Conservation (phyloP, 2,797 vertebrate species). For the Hydrocynus forskahlii region DNA sequence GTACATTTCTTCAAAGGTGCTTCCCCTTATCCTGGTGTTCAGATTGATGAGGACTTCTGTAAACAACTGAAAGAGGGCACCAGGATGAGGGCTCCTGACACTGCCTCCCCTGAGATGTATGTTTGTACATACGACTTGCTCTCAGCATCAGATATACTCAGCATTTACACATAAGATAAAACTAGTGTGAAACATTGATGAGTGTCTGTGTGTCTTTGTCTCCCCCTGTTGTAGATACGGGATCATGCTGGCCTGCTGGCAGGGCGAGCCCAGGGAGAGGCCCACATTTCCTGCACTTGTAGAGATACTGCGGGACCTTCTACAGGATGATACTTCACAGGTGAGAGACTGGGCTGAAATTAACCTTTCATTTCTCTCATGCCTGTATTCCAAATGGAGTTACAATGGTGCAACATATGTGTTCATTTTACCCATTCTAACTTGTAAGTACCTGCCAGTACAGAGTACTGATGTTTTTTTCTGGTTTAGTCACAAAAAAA, state of each 20-base stretch:
- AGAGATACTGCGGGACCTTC: constrained; percentile 92
- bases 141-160: neutral
- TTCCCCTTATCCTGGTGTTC: constrained; percentile 95
- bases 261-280: constrained; percentile 91
- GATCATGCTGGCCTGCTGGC: constrained; percentile 98
- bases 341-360: constrained; percentile 70
- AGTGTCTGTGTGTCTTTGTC: constrained; percentile 36
- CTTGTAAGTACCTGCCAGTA: neutral
- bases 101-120: constrained; percentile 95
- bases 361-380: neutral
- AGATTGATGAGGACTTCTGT: constrained; percentile 98
- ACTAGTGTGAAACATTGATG: neutral
- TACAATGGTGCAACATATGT: neutral
- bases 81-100: constrained; percentile 94
- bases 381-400: neutral
- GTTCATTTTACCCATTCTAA: neutral
- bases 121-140: constrained; percentile 37
- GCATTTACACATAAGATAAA: neutral
- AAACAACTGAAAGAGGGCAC: constrained; percentile 91
- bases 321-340: constrained; percentile 88
- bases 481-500: neutral
- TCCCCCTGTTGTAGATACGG: constrained; percentile 86
- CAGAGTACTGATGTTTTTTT: neutral
- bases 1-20: constrained; percentile 79
- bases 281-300: constrained; percentile 91